Base-by-base conservation (phyloP, 2,888 invertebrate genomes). In the Diarsia dahlii region DNA sequence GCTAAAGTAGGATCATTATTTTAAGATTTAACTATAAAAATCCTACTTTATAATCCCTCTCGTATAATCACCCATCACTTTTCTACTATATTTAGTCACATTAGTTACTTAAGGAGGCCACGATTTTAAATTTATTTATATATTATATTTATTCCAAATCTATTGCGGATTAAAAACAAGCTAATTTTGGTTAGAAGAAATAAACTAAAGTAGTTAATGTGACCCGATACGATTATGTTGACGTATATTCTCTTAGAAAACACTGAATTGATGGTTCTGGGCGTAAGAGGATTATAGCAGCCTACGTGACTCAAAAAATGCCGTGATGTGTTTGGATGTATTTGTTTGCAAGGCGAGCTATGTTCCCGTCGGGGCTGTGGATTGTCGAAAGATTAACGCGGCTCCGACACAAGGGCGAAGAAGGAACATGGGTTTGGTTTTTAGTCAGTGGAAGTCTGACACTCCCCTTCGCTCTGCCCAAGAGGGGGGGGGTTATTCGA, bases 41-140 rank as follows among this genome's bases (percentile, higher is more conserved):
- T 23, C 0, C 34, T 8, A 23, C 48, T 39, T 48, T 48, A 23
- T 63, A 52, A 23, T 72, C 18, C 39, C 39, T 10, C 10, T 13
- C n/a, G n/a, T 6, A 23, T 9, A 64, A 39, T 56, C 56, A 28
- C 46, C 70, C 79, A 71, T 71, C 66, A 56, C 45, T 67, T 9
- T 13, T 28, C 58, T n/a, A 15, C 76, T 81, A 85, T 66, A 73
- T 69, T 65, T 71, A 82, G 70, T 18, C 34, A n/a, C 56, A 12
- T 1, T 34, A 18, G 28, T 76, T 81, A 69, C 85, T 56, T 63
- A 82, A 82, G 4, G 67, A 76, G 82, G 82, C 56, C 85, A 85
- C 28, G 54, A 39, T 65, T 75, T 58, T 62, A 75, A 72, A 79
- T 80, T 81, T 80, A 76, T n/a, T n/a, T n/a, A n/a, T n/a, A n/a